phyloP scores from a whole-genome alignment of 2,888 invertebrate genomes.

The Balanococcus diminutus region DNA sequence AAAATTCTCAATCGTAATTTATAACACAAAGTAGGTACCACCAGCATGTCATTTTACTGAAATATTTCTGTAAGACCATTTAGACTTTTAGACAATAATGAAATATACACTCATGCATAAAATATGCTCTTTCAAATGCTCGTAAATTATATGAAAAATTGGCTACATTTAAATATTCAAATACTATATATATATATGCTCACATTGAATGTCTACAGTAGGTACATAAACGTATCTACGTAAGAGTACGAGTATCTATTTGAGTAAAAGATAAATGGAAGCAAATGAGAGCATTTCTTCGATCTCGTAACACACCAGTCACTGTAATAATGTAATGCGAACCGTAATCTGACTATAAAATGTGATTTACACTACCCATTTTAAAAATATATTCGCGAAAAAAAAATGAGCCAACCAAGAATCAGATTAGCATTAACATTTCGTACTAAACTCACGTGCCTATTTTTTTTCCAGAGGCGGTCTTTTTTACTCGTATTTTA shows the following conservation, averaged over 20 bases:
- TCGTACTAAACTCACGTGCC: not conserved
- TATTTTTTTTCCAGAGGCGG: not conserved
- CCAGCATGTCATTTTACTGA: not conserved
- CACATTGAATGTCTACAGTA: not conserved
- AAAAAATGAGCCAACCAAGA: not conserved
- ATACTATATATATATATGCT: not conserved
- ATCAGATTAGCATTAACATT: constrained; percentile 17
- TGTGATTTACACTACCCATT: constrained; percentile 2
- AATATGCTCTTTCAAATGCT: not conserved
- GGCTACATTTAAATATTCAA: not conserved
- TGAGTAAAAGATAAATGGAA: not conserved
- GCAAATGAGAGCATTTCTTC: not conserved
- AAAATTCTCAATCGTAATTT: not conserved
- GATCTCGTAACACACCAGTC: not conserved
- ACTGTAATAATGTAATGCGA: not conserved
- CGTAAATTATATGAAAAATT: not conserved
- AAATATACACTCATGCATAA: constrained; percentile 4
- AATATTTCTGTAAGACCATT: not conserved
- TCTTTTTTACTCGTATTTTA: not conserved
- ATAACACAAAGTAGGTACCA: not conserved
- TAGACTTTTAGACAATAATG: not conserved
- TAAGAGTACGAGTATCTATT: too few species aligned
- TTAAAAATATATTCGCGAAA: not conserved
- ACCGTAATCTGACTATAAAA: constrained; percentile 7
- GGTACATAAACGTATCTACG: too few species aligned